Percentiles rank a stretch among this genome's conserved stretches.
phyloP scores from a whole-genome alignment of 2,888 invertebrate species.

The Drosophila atroscutellata region DNA sequence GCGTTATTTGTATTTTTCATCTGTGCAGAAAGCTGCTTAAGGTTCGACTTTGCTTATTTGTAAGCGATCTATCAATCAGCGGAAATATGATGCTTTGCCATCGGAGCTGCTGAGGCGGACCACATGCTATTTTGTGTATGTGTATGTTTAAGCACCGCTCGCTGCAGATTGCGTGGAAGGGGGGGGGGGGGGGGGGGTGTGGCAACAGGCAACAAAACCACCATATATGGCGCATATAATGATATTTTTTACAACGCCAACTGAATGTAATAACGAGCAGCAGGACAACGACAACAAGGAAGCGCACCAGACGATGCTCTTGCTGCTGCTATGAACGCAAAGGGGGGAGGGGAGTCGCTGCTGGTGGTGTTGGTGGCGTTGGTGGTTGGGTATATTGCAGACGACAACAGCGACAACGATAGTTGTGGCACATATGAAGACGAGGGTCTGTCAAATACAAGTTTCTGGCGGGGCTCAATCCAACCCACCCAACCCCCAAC shows the following conservation, averaged over 20 bases:
- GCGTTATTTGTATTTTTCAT: slow-evolving; percentile 1
- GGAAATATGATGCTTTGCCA: slow-evolving; percentile 55
- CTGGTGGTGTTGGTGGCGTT: neutral
- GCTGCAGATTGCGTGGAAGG: neutral
- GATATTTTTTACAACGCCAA: slow-evolving; percentile 69
- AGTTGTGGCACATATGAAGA: slow-evolving; percentile 80
- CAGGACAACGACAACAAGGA: slow-evolving; percentile 52
- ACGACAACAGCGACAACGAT: slow-evolving; percentile 53
- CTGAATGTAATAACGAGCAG: slow-evolving; percentile 67
- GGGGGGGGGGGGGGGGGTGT: neutral
- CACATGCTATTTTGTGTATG: slow-evolving; percentile 21
- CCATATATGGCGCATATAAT: slow-evolving; percentile 73
- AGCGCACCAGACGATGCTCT: slow-evolving; percentile 29
- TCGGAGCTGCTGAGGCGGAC: neutral
- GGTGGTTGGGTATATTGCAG: slow-evolving; percentile 17
- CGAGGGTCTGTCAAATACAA: slow-evolving; percentile 81
- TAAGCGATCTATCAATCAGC: slow-evolving; percentile 75
- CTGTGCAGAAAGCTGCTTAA: slow-evolving; percentile 31
- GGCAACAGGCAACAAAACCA: slow-evolving; percentile 7
- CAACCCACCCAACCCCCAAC: neutral
- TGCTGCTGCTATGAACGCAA: neutral
- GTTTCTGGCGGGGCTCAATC: slow-evolving; percentile 70
- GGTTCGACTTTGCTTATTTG: slow-evolving; percentile 59
- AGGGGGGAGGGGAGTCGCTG: neutral
- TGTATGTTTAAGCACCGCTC: slow-evolving; percentile 60